Percentiles rank a stretch among this genome's conserved stretches.
These are phyloP conservation scores for Peribatodes rhomboidaria DNA, from an alignment of 2,888 invertebrate species.

Conservation along the genomic window DNA sequence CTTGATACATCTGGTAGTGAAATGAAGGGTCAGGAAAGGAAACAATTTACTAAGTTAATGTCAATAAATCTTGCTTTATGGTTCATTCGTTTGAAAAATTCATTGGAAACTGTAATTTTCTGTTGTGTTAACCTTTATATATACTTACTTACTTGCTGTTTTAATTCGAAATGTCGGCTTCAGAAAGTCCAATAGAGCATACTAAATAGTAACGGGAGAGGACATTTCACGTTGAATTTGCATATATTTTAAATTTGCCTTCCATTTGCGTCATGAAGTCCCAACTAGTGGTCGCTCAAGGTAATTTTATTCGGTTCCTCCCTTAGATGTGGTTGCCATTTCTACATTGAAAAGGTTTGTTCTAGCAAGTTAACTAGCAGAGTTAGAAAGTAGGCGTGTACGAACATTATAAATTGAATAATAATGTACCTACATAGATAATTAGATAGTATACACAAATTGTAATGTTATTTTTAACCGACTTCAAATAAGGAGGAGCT, in stretches of 20 bases:
- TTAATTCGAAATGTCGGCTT: constrained; percentile 32
- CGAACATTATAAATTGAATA: neutral
- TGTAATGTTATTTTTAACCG: no score
- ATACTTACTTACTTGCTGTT: constrained; percentile 12
- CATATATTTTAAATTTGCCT: constrained; percentile 59
- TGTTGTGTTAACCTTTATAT: neutral
- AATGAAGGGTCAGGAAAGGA: constrained; percentile 1
- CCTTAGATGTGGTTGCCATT: constrained; percentile 38
- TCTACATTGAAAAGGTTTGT: constrained; percentile 26
- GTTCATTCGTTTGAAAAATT: neutral
- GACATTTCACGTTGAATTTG: constrained; percentile 54
- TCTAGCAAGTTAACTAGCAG: no score
- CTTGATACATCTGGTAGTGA: neutral
- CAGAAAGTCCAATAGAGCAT: constrained; percentile 24
- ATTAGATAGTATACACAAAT: no score
- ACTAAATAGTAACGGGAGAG: constrained; percentile 11
- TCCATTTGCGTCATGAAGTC: constrained; percentile 37
- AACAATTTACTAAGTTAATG: neutral
- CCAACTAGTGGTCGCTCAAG: constrained; percentile 38
- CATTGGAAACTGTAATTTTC: no score
- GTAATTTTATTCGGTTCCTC: constrained; percentile 48
- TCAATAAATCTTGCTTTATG: neutral
- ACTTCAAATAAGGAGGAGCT: no score
- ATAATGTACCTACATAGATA: neutral
- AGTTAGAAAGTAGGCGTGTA: neutral